Percentiles rank a stretch among this genome's conserved stretches.
Conservation (phyloP, 2,797 vertebrate species). For the Miichthys miiuy region DNA sequence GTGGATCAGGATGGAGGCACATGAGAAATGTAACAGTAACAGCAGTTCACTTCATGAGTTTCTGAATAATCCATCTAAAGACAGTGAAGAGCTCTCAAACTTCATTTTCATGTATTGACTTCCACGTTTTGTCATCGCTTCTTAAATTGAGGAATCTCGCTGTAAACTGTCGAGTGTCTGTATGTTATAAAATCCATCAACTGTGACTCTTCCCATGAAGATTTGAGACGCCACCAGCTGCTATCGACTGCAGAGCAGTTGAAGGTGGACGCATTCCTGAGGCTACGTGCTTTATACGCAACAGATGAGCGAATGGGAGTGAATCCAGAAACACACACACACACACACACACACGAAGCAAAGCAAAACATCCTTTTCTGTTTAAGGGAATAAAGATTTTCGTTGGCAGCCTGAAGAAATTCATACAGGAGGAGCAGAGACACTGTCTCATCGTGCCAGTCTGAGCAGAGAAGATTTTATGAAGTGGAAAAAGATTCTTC, state of each 20-base stretch:
- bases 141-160: no score
- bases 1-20: no score
- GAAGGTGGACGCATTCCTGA: constrained; percentile 68
- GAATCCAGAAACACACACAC: constrained; percentile 46
- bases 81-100: no score
- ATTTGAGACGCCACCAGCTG: neutral
- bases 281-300: constrained; percentile 46
- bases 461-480: neutral
- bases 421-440: neutral
- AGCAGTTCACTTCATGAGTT: no score
- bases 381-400: constrained; percentile 27
- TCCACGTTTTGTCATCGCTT: no score
- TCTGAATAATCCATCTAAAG: no score
- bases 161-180: neutral
- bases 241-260: constrained; percentile 6
- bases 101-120: no score
- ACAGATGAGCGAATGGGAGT: constrained; percentile 65
- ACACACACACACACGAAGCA: constrained; percentile 9
- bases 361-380: constrained; percentile 38
- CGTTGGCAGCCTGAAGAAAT: neutral
- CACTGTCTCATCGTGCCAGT: fast-evolving
- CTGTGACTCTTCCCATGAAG: neutral
- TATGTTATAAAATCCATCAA: neutral
- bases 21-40: no score
- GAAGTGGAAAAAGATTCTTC: no score